phyloP scores from a whole-genome alignment of 2,797 vertebrate genomes.

The Glyptemys insculpta region DNA sequence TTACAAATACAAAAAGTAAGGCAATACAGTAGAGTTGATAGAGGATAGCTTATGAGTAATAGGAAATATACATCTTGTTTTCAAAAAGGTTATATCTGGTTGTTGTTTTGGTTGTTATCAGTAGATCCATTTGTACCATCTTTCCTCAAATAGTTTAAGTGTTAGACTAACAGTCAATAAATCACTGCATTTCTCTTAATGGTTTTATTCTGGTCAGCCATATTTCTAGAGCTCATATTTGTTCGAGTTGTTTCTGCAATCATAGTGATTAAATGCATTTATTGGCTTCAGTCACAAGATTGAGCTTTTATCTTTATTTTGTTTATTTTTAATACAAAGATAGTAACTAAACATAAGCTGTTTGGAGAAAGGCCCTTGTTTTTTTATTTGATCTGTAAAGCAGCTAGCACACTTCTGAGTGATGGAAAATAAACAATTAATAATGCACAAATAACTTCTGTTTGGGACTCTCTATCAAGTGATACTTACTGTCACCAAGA shows the following conservation, averaged over 20 bases:
- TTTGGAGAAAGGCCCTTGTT: not conserved
- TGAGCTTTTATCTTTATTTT: conserved; percentile 3
- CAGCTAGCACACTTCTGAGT: not conserved
- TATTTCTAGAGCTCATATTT: conserved; percentile 2
- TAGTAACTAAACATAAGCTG: not conserved
- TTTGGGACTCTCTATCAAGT: conserved; percentile 34
- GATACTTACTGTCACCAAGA: conserved; percentile 30
- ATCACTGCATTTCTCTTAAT: conserved; percentile 24
- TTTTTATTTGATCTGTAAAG: conserved; percentile 2
- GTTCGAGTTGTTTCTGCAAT: not conserved
- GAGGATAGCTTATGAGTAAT: not conserved
- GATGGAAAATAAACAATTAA: not conserved
- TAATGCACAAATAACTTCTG: conserved; percentile 47
- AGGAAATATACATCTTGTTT: conserved; percentile 3
- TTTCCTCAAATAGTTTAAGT: conserved; percentile 24
- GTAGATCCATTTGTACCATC: not conserved
- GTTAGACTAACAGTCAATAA: conserved; percentile 19
- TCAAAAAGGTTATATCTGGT: not conserved
- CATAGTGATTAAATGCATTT: conserved; percentile 5
- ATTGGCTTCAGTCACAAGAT: not conserved
- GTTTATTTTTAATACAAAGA: conserved; percentile 47
- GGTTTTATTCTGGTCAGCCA: not conserved
- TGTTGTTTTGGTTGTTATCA: not conserved
- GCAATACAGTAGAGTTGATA: not conserved
- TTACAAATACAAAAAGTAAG: not conserved